Evolutionary conservation across 2,888 invertebrate species (phyloP).

Genomic region (Agonopterix heracliana): DNA sequence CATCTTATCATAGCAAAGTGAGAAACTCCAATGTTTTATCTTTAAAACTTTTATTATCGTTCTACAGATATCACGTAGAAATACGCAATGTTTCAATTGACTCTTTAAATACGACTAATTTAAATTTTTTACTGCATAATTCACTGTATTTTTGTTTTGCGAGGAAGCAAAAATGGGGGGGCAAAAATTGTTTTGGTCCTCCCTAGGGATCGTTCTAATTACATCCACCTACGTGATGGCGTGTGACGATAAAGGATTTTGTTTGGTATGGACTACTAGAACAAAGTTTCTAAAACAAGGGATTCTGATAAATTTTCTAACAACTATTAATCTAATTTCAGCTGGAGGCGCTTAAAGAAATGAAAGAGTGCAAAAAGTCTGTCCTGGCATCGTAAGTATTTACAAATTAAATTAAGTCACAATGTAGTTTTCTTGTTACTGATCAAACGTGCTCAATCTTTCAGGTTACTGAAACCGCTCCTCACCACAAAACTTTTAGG

Average conservation of each 20-base stretch:
- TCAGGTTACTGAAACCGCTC: slow-evolving; percentile 56
- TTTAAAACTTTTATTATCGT: background rate
- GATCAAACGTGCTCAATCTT: slow-evolving; percentile 9
- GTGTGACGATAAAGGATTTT: slow-evolving; percentile 54
- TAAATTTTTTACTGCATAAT: slow-evolving; percentile 16
- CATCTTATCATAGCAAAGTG: slow-evolving; percentile 9
- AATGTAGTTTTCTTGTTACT: background rate
- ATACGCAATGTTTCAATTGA: slow-evolving; percentile 1
- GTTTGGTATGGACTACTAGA: slow-evolving; percentile 42
- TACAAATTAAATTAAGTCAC: slow-evolving; percentile 3
- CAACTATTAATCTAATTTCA: slow-evolving; percentile 22
- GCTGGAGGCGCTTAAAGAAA: slow-evolving; percentile 59
- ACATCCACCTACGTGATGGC: slow-evolving; percentile 36
- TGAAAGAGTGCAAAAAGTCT: slow-evolving; percentile 62
- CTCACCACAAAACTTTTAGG: slow-evolving; percentile 41
- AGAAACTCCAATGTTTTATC: background rate
- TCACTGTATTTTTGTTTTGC: slow-evolving; percentile 15
- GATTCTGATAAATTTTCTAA: background rate
- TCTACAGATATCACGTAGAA: background rate
- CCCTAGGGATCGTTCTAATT: slow-evolving; percentile 43
- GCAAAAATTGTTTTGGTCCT: slow-evolving; percentile 53
- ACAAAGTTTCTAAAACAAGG: too few relatives aligned
- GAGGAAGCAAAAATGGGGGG: slow-evolving; percentile 43
- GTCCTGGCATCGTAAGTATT: slow-evolving; percentile 54
- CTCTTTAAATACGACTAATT: slow-evolving; percentile 7